Percentiles rank a stretch among this genome's conserved stretches.
These are phyloP conservation scores for Rutilus rutilus DNA, from an alignment of 2,113 vertebrate species.

Conservation along the genomic window DNA sequence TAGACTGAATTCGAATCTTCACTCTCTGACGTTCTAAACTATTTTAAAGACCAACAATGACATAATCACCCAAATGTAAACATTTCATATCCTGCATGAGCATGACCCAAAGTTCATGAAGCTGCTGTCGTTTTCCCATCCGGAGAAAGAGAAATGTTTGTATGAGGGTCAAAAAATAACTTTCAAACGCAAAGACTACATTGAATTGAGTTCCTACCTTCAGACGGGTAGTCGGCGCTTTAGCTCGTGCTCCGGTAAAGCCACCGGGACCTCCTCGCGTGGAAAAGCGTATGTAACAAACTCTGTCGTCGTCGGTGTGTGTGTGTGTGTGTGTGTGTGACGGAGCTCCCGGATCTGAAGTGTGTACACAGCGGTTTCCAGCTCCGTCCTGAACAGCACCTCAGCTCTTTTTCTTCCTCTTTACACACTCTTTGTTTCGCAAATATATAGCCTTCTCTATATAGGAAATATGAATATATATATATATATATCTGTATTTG, in stretches of 20 bases:
- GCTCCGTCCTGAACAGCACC: neutral
- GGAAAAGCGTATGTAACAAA: neutral
- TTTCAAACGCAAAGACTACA: neutral
- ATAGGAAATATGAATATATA: neutral
- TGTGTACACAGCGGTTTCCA: constrained; percentile 33
- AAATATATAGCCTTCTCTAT: neutral
- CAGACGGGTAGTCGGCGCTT: neutral
- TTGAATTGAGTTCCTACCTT: constrained; percentile 3
- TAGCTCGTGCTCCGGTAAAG: constrained; percentile 8
- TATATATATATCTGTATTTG: neutral
- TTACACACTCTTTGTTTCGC: neutral
- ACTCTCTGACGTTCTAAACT: neutral
- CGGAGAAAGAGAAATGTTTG: neutral
- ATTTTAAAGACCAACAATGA: neutral
- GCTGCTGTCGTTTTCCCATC: neutral
- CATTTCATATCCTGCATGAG: neutral
- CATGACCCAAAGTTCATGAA: neutral
- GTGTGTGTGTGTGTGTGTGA: neutral
- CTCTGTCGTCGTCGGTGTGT: neutral
- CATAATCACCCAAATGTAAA: neutral
- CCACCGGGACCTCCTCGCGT: neutral
- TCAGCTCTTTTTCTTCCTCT: neutral
- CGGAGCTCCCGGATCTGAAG: constrained; percentile 58
- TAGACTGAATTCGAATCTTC: neutral
- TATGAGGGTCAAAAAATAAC: neutral